Conservation (phyloP, 2,113 vertebrate species). For the Odontophorus gujanensis region DNA sequence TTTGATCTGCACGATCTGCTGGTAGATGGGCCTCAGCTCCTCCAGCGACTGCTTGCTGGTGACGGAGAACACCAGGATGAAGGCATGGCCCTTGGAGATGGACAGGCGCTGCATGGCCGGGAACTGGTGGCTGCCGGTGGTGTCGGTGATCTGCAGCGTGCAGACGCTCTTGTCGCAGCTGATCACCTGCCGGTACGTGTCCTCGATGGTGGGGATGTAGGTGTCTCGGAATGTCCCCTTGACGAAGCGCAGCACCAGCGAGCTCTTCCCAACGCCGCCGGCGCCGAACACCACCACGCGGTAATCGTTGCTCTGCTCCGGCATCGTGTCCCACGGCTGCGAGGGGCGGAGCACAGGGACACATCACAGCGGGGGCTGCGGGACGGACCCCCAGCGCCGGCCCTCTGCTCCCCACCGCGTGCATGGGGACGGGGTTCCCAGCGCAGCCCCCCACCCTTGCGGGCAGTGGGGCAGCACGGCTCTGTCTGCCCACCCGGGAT, state of each 20-base stretch:
- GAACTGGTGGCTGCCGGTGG: slow-evolving; percentile 96
- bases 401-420: accelerated
- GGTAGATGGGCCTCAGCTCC: slow-evolving; percentile 95
- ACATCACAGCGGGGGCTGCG: accelerated
- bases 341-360: neutral
- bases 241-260: slow-evolving; percentile 94
- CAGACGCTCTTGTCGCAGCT: slow-evolving; percentile 98
- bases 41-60: slow-evolving; percentile 96
- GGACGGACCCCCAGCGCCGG: no score
- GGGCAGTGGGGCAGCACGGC: neutral
- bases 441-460: neutral
- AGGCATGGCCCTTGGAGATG: slow-evolving; percentile 97
- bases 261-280: slow-evolving; percentile 96
- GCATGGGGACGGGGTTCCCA: accelerated
- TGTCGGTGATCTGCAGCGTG: slow-evolving; percentile 97
- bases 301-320: slow-evolving; percentile 97
- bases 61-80: slow-evolving; percentile 96
- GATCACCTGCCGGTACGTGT: slow-evolving; percentile 97
- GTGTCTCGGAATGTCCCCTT: slow-evolving; percentile 97
- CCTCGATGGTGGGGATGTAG: slow-evolving; percentile 97
- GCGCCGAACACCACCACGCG: slow-evolving; percentile 96
- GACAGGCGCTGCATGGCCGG: slow-evolving; percentile 97
- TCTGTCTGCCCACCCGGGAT: neutral
- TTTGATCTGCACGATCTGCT: slow-evolving; percentile 96
- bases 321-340: slow-evolving; percentile 83